Evolutionary conservation across 2,113 vertebrate species (phyloP).

Genomic region (Myrmophylax atrothorax): DNA sequence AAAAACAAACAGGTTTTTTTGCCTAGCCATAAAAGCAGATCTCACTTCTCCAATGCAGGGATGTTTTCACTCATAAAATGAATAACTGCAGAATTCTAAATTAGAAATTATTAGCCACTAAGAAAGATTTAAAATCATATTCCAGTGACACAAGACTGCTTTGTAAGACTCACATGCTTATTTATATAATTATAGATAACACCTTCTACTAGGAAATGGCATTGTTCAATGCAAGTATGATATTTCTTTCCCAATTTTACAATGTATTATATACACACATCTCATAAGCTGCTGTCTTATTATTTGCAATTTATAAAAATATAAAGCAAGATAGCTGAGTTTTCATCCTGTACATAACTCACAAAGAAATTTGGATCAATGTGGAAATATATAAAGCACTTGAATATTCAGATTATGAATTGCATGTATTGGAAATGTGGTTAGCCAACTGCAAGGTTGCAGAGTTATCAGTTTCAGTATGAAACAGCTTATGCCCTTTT

Average conservation of each 20-base stretch:
- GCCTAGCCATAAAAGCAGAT: background rate
- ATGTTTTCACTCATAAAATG: background rate
- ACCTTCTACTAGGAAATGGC: background rate
- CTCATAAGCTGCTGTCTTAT: background rate
- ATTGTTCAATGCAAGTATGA: background rate
- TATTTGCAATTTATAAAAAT: background rate
- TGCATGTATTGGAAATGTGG: constrained; percentile 4
- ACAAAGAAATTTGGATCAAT: constrained; percentile 29
- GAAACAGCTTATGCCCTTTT: constrained; percentile 54
- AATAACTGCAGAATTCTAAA: background rate
- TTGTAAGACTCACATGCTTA: background rate
- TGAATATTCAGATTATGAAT: constrained; percentile 39
- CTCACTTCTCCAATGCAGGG: background rate
- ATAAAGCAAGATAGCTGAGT: background rate
- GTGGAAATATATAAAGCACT: constrained; percentile 19
- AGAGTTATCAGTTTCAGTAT: constrained; percentile 45
- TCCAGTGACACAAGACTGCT: background rate
- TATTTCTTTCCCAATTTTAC: background rate
- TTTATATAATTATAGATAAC: background rate
- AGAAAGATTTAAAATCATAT: background rate
- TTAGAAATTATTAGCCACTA: background rate
- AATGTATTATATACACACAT: background rate
- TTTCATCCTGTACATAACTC: background rate
- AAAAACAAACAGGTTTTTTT: background rate
- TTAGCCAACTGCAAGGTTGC: constrained; percentile 32